Base-by-base conservation (phyloP, 1,140 invertebrate genomes). In the Orius laevigatus region DNA sequence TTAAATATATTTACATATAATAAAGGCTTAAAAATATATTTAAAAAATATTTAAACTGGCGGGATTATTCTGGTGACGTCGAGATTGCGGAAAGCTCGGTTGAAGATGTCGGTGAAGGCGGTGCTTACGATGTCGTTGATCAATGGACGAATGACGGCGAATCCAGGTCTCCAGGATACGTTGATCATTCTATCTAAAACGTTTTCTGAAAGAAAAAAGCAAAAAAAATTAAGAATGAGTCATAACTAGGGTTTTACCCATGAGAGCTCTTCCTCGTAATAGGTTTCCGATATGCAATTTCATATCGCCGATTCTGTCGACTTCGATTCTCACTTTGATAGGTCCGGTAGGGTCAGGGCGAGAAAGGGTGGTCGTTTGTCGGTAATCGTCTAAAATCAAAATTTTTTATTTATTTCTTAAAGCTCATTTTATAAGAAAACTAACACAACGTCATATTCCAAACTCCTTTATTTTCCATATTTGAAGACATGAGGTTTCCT, bases 91-190 rank as follows among this genome's bases (percentile, higher is more conserved):
- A 87, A 87, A 32, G 75, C 72, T 47, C 74, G 70, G 46, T 75
- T 79, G 60, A 84, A 84, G 50, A 86, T 84, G 46, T 84, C 75
- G 0, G 81, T 84, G 58, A 85, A 86, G 3, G 77, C 84, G 0
- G 72, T 78, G 54, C 78, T 80, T 20, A 87, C 82, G 20, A 87
- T 65, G 56, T 87, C 82, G 60, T 85, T 83, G 55, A 87, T 81
- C 12, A 84, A 59, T 5, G 79, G 76, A 49, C 72, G 66, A 2
- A 83, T 70, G 4, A 86, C 62, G 0, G 75, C 70, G 53, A 86
- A 79, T 8, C 81, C 79, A 1, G 81, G 73, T 54, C 79, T 75
- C 84, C 84, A 87, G 2, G 54, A 51, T 25, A 75, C 70, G 56
- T 87, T 87, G 50, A 81, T 79, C 33, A 82, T 64, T 32, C 68